phyloP scores from a whole-genome alignment of 2,797 vertebrate genomes.

The Poecilia wingei region DNA sequence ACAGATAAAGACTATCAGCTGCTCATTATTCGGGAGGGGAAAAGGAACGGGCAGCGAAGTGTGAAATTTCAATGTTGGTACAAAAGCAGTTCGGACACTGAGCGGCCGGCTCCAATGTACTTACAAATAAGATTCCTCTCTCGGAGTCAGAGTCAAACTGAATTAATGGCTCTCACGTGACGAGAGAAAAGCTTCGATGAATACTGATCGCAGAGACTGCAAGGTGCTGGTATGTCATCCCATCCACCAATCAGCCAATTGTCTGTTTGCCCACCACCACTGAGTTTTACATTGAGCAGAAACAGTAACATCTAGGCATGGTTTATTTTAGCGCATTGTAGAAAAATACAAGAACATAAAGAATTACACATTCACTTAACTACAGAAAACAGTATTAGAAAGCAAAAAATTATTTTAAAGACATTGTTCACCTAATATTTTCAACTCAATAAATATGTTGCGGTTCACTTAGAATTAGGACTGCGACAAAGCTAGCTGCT shows the following conservation, averaged over 20 bases:
- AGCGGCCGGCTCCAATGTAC: neutral
- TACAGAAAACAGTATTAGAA: neutral
- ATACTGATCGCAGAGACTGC: neutral
- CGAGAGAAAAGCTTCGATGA: neutral
- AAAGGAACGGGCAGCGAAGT: constrained; percentile 39
- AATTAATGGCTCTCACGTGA: neutral
- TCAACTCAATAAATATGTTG: neutral
- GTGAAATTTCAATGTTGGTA: constrained; percentile 52
- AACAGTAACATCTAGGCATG: neutral
- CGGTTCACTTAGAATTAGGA: too few relatives aligned
- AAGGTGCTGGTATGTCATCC: neutral
- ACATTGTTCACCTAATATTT: neutral
- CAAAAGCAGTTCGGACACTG: constrained; percentile 32
- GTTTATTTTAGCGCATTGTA: neutral
- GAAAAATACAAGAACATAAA: neutral
- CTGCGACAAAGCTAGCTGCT: too few relatives aligned
- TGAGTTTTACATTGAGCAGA: neutral
- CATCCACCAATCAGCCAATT: neutral
- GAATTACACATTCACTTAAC: neutral
- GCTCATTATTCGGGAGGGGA: constrained; percentile 58
- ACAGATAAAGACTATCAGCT: constrained; percentile 50
- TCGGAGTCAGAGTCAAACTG: neutral
- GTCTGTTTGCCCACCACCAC: neutral
- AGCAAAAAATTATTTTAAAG: neutral
- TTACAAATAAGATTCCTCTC: constrained; percentile 2